phyloP scores from a whole-genome alignment of 2,888 invertebrate species.

The Andrena camellia region DNA sequence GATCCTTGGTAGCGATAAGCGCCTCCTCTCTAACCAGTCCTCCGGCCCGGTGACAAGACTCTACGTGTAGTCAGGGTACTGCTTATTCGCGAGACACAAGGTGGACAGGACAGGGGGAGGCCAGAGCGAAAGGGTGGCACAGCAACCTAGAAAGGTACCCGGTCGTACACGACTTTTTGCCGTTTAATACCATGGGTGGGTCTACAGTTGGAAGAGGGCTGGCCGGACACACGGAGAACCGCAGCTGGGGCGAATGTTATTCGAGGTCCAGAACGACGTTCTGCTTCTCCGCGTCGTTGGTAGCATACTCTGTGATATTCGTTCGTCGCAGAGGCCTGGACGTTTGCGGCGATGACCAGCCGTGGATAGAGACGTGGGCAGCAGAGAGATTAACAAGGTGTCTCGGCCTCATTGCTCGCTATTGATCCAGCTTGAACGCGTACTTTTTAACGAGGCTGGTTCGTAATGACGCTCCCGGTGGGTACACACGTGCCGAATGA shows the following conservation, averaged over 20 bases:
- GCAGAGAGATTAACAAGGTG: conserved; percentile 68
- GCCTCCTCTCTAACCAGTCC: conserved; percentile 78
- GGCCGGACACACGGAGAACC: neutral
- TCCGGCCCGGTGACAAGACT: conserved; percentile 78
- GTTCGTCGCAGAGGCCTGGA: conserved; percentile 46
- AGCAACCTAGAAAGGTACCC: conserved; percentile 61
- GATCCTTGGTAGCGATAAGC: conserved; percentile 81
- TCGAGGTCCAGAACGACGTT: neutral
- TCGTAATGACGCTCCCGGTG: conserved; percentile 55
- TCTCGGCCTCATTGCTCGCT: conserved; percentile 57
- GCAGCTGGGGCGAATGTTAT: neutral
- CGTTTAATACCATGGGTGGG: conserved; percentile 55
- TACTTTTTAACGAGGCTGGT: conserved; percentile 67
- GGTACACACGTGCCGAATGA: conserved; percentile 56
- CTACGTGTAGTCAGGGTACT: conserved; percentile 73
- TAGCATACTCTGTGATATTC: conserved; percentile 15
- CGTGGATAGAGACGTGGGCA: conserved; percentile 67
- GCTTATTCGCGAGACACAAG: conserved; percentile 70
- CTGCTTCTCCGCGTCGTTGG: too few relatives aligned
- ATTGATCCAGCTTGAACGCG: conserved; percentile 64
- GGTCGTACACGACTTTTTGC: conserved; percentile 57
- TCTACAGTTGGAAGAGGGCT: neutral
- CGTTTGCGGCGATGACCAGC: conserved; percentile 50
- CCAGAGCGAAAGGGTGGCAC: conserved; percentile 36
- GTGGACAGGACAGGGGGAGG: conserved; percentile 40